Conservation (phyloP, 1,140 invertebrate genomes). For the Leptonema lineaticorne region DNA sequence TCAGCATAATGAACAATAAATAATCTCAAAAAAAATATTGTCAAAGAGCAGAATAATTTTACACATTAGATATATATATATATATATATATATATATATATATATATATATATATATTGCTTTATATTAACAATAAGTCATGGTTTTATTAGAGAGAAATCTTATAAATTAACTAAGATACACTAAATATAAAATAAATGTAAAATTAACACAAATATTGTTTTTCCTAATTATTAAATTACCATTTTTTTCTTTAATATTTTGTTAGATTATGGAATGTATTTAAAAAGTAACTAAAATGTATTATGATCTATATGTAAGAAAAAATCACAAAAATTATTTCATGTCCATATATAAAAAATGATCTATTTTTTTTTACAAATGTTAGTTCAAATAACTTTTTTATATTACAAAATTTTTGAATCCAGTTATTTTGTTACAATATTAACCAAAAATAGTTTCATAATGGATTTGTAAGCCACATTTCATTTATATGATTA, state of each 20-base stretch:
- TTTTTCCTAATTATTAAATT: background rate
- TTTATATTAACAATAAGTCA: background rate
- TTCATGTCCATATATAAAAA: background rate
- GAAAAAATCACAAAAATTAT: conserved; percentile 3
- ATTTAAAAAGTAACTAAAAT: too few species aligned
- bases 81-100: too few species aligned
- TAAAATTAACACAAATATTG: background rate
- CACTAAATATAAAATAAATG: conserved; percentile 5
- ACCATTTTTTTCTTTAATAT: background rate
- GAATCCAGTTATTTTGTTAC: too few species aligned
- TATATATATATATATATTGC: too few species aligned
- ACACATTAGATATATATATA: too few species aligned
- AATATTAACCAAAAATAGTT: too few species aligned
- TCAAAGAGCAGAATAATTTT: background rate
- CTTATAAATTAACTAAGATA: background rate
- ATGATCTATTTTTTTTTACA: too few species aligned
- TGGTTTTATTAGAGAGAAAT: background rate
- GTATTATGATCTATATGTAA: too few species aligned
- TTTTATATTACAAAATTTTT: too few species aligned
- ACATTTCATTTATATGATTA: too few species aligned
- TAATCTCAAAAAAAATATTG: background rate
- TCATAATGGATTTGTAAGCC: too few species aligned
- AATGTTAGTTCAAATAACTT: too few species aligned
- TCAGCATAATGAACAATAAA: background rate
- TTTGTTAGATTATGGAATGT: conserved; percentile 2